These are phyloP conservation scores for Poeciliopsis turneri DNA, from an alignment of 2,797 vertebrate genomes.

Conservation along the genomic window DNA sequence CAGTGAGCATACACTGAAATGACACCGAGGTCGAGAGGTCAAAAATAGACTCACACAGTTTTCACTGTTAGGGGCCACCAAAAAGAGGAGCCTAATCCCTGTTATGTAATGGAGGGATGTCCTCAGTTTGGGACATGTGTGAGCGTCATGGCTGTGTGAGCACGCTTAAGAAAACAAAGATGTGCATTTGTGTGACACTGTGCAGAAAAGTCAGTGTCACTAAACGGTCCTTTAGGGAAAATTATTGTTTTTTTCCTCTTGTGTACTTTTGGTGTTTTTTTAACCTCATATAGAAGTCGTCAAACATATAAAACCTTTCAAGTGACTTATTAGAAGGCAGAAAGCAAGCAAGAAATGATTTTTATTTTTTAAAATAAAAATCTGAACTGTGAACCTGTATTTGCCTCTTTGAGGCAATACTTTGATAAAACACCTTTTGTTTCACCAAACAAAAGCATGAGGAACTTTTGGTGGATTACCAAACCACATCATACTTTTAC, in stretches of 20 bases:
- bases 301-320: neutral
- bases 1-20: constrained; percentile 57
- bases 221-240: neutral
- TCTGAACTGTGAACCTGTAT: neutral
- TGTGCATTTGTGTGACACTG: constrained; percentile 49
- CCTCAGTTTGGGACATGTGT: constrained; percentile 31
- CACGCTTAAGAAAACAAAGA: constrained; percentile 67
- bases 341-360: neutral
- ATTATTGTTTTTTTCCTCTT: neutral
- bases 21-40: constrained; percentile 61
- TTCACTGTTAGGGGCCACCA: constrained; percentile 61
- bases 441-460: too few relatives aligned
- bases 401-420: neutral
- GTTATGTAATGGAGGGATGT: constrained; percentile 62
- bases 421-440: neutral
- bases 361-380: neutral
- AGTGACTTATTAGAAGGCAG: neutral
- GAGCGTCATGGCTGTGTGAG: constrained; percentile 23
- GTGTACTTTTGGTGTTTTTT: neutral
- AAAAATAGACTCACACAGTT: constrained; percentile 71
- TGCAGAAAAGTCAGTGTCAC: constrained; percentile 28
- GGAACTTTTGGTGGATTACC: neutral
- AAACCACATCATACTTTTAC: neutral
- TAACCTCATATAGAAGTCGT: neutral
- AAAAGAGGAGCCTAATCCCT: constrained; percentile 66